These are phyloP conservation scores for Lamprotornis superbus DNA, from an alignment of 2,113 vertebrate species.

Conservation along the genomic window DNA sequence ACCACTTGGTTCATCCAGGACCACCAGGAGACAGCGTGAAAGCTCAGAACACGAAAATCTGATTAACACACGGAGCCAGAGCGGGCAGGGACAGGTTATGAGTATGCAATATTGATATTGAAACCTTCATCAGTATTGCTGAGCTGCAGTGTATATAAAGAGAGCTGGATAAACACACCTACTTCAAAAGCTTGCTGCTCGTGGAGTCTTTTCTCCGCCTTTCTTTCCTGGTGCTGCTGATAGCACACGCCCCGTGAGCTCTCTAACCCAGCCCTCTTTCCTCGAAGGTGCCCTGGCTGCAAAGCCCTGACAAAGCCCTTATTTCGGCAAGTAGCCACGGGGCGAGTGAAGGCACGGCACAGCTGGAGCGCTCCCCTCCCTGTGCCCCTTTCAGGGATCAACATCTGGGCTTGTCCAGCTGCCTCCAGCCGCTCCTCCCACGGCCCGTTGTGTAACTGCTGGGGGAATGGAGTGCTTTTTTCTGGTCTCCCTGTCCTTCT, in stretches of 20 bases:
- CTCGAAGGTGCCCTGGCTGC: neutral
- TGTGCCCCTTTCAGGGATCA: neutral
- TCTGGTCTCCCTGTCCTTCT: neutral
- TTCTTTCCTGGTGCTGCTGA: neutral
- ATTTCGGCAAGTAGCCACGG: neutral
- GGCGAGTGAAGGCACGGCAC: neutral
- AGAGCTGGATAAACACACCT: no score
- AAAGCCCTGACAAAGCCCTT: neutral
- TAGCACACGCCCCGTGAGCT: rapidly evolving
- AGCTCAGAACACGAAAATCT: no score
- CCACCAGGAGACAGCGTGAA: no score
- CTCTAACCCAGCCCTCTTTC: neutral
- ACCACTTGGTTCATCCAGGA: no score
- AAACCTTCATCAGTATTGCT: no score
- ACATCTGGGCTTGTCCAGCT: neutral
- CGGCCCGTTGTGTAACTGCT: neutral
- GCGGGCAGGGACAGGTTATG: no score
- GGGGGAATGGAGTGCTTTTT: neutral
- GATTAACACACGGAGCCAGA: no score
- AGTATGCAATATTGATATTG: no score
- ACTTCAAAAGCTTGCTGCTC: no score
- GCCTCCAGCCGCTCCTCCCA: neutral
- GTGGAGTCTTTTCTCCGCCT: no score
- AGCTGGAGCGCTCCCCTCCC: neutral
- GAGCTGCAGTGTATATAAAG: no score